phyloP scores from a whole-genome alignment of 2,797 vertebrate genomes.

The Anguilla anguilla region DNA sequence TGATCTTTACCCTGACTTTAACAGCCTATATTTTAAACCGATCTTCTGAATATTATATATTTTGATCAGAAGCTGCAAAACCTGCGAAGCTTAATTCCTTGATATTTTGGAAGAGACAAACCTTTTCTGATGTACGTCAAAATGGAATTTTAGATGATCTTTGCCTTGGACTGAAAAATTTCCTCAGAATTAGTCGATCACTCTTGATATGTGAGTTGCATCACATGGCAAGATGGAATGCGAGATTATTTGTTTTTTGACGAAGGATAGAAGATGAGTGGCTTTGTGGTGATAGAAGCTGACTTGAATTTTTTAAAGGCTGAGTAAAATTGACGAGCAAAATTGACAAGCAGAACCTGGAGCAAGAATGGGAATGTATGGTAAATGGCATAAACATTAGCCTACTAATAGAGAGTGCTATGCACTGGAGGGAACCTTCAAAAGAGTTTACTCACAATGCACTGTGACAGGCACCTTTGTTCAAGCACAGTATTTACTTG shows the following conservation, averaged over 20 bases:
- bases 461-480: conserved; percentile 57
- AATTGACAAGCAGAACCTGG: conserved; percentile 37
- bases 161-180: conserved; percentile 20
- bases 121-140: background rate
- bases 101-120: too few species aligned
- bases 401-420: conserved; percentile 43
- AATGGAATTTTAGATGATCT: conserved; percentile 31
- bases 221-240: conserved; percentile 33
- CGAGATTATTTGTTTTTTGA: conserved; percentile 20
- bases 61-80: too few species aligned
- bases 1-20: too few species aligned
- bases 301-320: conserved; percentile 1
- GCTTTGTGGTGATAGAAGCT: conserved; percentile 36
- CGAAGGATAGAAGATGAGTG: background rate
- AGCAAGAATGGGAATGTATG: conserved; percentile 32
- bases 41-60: too few species aligned
- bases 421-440: conserved; percentile 51
- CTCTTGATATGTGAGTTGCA: background rate
- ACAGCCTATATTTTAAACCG: too few species aligned
- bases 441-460: conserved; percentile 51
- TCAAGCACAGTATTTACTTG: conserved; percentile 48
- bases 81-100: too few species aligned
- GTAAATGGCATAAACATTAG: conserved; percentile 55
- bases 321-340: conserved; percentile 21
- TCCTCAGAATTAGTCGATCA: conserved; percentile 30